Evolutionary conservation across 2,888 invertebrate species (phyloP), one percentile per base, ranked within the genome.

Genomic region (Diarsia brunnea): DNA sequence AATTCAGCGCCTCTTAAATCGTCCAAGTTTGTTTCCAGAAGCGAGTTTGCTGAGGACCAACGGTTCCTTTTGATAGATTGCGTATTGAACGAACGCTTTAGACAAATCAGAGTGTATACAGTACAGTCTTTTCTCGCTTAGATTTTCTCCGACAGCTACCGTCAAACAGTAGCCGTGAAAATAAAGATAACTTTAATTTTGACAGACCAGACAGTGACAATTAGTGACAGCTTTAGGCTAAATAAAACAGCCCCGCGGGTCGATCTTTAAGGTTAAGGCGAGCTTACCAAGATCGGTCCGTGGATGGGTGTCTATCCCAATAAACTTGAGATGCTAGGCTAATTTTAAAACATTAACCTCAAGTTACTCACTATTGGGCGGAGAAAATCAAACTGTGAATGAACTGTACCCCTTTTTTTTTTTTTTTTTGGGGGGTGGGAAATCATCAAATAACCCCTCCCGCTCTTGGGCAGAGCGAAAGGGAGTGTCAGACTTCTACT

Each of bases 1-100:
- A 91, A 92, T 93, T 91, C 91, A 90, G 85, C 89, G 87, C 87
- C 86, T 88, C 87, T 88, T 88, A 89, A 87, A 89, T 88, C 88
- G 87, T 85, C 79, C 79, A 81, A 84, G 81, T 81, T 84, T 74
- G 84, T 77, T 82, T 79, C 74, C 73, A 79, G 76, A 81, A 80
- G 81, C 73, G 73, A 84, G 82, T 65, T 53, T 47, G 60, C 27
- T 31, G 14, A 49, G 53, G 68, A 65, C 64, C 74, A 65, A 68
- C 82, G 80, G 85, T 72, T 84, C 81, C 84, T 88, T 88, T 89
- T 86, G 85, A 86, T 75, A 74, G 68, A 66, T 61, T 72, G 63
- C 64, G 70, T 84, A 78, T 67, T 72, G 75, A 76, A 60, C 27
- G 38, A 77, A 75, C 60, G 47, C 67, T 77, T 71, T 66, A 7